Percentiles rank a stretch among this genome's conserved stretches.
Conservation (phyloP, 92 coral and sea anemone species). For the Micromussa lordhowensis region DNA sequence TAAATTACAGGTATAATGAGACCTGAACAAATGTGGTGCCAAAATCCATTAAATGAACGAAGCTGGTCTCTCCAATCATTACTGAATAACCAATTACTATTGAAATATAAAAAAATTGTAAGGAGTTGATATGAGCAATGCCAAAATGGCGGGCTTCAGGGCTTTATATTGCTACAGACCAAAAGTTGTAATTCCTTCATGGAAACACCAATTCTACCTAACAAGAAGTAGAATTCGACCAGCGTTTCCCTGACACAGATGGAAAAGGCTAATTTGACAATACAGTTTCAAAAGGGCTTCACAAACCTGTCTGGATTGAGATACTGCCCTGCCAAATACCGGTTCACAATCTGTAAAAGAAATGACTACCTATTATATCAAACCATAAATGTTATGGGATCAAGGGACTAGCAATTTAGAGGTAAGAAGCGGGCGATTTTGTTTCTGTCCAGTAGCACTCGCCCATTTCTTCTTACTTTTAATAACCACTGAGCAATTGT, state of each 20-base stretch:
- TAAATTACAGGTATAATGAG: neutral
- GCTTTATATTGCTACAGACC: neutral
- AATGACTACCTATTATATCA: neutral
- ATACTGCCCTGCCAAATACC: conserved; percentile 60
- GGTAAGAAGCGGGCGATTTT: neutral
- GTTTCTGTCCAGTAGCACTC: neutral
- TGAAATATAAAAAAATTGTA: too few relatives aligned
- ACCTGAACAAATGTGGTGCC: neutral
- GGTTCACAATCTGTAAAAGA: conserved; percentile 41
- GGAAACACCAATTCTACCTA: neutral
- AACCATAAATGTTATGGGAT: neutral
- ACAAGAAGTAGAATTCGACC: neutral
- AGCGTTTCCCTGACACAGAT: neutral
- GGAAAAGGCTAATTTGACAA: too few relatives aligned
- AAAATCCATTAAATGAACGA: neutral
- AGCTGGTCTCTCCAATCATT: neutral
- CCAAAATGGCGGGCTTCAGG: neutral
- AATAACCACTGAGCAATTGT: neutral
- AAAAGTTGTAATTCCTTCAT: neutral
- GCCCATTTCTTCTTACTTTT: neutral
- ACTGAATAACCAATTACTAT: neutral
- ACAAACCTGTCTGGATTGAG: conserved; percentile 71
- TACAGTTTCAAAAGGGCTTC: neutral
- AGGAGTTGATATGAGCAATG: too few relatives aligned
- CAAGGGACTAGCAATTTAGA: neutral